Evolutionary conservation across 2,888 invertebrate species (phyloP), one percentile per base, ranked within the genome.

Genomic region (Drosophila lutescens): DNA sequence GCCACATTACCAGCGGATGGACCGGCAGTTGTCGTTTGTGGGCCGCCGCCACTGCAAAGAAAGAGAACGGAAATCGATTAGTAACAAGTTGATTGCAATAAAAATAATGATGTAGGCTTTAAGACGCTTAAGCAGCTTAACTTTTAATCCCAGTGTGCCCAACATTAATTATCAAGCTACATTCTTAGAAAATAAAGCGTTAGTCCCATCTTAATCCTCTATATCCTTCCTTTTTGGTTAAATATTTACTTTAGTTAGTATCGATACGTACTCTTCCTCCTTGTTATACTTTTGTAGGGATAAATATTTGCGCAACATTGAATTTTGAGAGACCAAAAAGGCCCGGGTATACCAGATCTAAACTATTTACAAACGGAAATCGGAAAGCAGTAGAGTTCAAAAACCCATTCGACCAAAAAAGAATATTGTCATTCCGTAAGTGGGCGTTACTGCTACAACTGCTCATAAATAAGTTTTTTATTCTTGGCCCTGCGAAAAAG

Each of bases 41-140:
- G 89, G 83, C 90, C 91, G 83, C 91, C 92, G 86, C 90, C 91
- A 91, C 92, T 92, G 82, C 13, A 91, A 91, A 68, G 30, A 38
- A 17, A 57, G 20, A 61, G 20, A 60, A 23, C 38, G 50, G 4
- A 58, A n/a, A 43, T 23, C 26, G 26, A 17, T 62, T 23, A 69
- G 71, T 44, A 23, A 70, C 69, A 41, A 75, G 38, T 58, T 53
- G n/a, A 44, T 57, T 34, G 20, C 36, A 41, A 30, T 40, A 53
- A 43, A 15, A 15, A 17, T 12, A 17, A 40, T 20, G 20, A 20
- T 20, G 20, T 20, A 2, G 20, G 51, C 23, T 38, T 51, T 38
- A 51, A 51, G 2, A 5, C 3, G 1, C 20, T 34, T 8, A 56
- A 36, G 13, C 13, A 13, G 36, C 13, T 34, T 7, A 15, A 7